Evolutionary conservation across 2,888 invertebrate genomes (phyloP).

Genomic region (Lepidochrysops patricia): DNA sequence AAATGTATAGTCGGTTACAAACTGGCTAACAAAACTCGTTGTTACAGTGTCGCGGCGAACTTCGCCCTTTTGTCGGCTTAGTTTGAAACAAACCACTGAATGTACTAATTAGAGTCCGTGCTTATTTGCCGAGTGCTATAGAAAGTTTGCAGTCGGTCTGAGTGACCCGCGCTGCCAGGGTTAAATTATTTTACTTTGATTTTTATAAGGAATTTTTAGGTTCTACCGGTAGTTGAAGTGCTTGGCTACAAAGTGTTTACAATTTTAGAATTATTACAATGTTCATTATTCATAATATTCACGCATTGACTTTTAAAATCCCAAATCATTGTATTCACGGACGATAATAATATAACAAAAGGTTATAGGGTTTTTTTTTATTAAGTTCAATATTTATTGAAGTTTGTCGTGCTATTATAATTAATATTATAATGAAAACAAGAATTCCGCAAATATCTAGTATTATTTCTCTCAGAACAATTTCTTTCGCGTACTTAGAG

Average conservation of each 20-base stretch:
- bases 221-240: neutral
- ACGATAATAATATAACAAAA: too few species aligned
- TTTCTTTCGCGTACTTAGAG: neutral
- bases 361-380: too few species aligned
- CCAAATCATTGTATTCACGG: too few species aligned
- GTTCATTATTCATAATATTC: too few species aligned
- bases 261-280: too few species aligned
- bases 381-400: too few species aligned
- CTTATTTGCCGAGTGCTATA: constrained; percentile 53
- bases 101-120: constrained; percentile 60
- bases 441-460: too few species aligned
- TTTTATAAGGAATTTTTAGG: neutral
- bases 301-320: too few species aligned
- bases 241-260: too few species aligned
- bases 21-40: constrained; percentile 35
- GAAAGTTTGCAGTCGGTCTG: constrained; percentile 45
- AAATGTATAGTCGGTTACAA: constrained; percentile 13
- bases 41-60: constrained; percentile 51
- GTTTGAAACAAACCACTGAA: constrained; percentile 38
- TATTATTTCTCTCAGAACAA: neutral
- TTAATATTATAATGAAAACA: too few species aligned
- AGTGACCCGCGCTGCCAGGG: constrained; percentile 38
- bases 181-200: constrained; percentile 31
- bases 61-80: constrained; percentile 45
- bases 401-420: too few species aligned